Base-by-base conservation (phyloP, 2,797 vertebrate species). In the Galago senegalensis region DNA sequence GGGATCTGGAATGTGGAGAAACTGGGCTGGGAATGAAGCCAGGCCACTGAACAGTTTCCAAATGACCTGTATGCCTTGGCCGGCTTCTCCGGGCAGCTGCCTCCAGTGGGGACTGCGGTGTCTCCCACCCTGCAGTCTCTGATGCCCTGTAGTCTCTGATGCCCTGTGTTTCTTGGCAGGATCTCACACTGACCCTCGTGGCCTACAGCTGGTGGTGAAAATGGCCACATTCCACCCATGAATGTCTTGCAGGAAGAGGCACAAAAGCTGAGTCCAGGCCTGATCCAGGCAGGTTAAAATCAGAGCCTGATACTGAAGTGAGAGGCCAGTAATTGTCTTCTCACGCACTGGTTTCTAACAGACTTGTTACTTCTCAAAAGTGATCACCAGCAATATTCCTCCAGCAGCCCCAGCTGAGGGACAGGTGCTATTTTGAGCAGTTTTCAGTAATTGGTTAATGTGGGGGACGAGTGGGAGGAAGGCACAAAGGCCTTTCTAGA, bases 401-500 rank as follows among this genome's bases (percentile, higher is more conserved):
- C 87, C 65, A 10, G 96, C 96, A 93, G 76, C 88, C 91, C 83
- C 85, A 23, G 98, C 82, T 85, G 79, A 97, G 95, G 84, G 93
- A 87, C 90, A 75, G 81, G 93, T 85, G 97, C 98, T 98, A 97
- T 98, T 98, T 97, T 75, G 96, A 97, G 97, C 94, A 97, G 53
- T 96, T 97, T 96, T 96, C 67, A 87, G 58, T 80, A 95, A 98
- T 96, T 92, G 98, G 97, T 93, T 97, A 98, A 98, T 95, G 95
- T 10, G 11, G 65, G 91, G 93, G 92, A 91, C 40, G 87, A 49
- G 40, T 96, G 90, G 90, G 96, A 94, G 73, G 94, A 94, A 34
- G 96, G 85, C 67, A n/a, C 95, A 92, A 67, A 14, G 65, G 56
- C 61, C 73, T 34, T 27, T 61, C 11, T 85, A 94, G 93, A 97